Evolutionary conservation across 1,140 invertebrate genomes (phyloP).

Genomic region (Zeugodacus cucurbitae): DNA sequence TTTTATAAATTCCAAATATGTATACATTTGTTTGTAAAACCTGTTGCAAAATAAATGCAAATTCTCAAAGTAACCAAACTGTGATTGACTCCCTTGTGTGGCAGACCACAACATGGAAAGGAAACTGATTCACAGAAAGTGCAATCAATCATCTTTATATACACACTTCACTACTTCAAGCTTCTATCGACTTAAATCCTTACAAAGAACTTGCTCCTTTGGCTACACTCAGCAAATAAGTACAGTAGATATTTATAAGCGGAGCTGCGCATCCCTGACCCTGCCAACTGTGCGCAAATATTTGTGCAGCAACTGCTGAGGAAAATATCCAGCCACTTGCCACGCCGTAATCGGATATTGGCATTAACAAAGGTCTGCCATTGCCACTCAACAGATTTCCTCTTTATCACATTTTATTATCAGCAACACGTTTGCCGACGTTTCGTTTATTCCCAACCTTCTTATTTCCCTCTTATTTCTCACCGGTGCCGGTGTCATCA

Average conservation of each 20-base stretch:
- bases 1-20: too few species aligned
- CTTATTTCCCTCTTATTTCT: background rate
- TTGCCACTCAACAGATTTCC: constrained; percentile 16
- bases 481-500: background rate
- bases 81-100: background rate
- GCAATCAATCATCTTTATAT: background rate
- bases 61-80: background rate
- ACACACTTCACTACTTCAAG: background rate
- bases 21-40: background rate
- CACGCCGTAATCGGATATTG: constrained; percentile 30
- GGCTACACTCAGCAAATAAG: background rate
- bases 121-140: background rate
- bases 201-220: background rate
- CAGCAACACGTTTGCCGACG: background rate
- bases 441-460: background rate
- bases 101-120: background rate
- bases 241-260: background rate
- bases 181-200: background rate
- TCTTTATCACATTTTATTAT: constrained; percentile 27
- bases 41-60: background rate
- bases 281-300: background rate
- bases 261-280: background rate
- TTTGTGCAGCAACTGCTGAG: background rate
- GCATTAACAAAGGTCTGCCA: constrained; percentile 13
- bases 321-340: constrained; percentile 25